Evolutionary conservation across 2,888 invertebrate genomes (phyloP).

Genomic region (Tetranychus piercei): DNA sequence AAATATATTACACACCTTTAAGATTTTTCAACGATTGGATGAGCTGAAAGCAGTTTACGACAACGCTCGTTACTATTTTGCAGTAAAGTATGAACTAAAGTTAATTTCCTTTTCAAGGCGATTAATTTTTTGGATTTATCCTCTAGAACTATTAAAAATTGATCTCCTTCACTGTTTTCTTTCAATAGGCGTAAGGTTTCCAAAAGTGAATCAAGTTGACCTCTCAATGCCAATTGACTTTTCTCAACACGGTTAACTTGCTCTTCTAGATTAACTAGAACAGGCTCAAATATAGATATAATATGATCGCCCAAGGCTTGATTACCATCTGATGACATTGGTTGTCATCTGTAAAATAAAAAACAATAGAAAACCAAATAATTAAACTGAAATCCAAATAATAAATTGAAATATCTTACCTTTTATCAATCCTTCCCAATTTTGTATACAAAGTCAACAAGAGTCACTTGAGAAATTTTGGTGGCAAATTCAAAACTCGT

Average conservation of each 20-base stretch:
- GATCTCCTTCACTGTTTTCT: constrained; percentile 11
- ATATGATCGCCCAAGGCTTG: not conserved
- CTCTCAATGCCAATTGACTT: constrained; percentile 7
- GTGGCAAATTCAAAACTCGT: not conserved
- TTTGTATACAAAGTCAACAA: not conserved
- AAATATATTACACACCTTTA: not conserved
- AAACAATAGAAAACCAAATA: not conserved
- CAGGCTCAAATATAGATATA: constrained; percentile 13
- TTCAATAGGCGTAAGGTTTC: constrained; percentile 8
- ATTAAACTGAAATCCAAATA: not conserved
- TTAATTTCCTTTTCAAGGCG: constrained; percentile 16
- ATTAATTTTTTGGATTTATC: constrained; percentile 18
- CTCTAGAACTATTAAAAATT: constrained; percentile 11
- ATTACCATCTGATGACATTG: not conserved
- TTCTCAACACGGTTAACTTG: not conserved
- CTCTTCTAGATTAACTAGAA: constrained; percentile 8
- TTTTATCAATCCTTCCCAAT: not conserved
- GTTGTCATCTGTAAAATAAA: not conserved
- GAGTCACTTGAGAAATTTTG: not conserved
- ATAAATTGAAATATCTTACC: not conserved
- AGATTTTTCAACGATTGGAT: not conserved
- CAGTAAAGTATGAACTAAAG: constrained; percentile 19
- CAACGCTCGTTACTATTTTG: constrained; percentile 18
- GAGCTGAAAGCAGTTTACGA: constrained; percentile 4
- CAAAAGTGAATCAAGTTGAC: constrained; percentile 14